Conservation (phyloP, 2,888 invertebrate species). For the Oxycera nigricornis region DNA sequence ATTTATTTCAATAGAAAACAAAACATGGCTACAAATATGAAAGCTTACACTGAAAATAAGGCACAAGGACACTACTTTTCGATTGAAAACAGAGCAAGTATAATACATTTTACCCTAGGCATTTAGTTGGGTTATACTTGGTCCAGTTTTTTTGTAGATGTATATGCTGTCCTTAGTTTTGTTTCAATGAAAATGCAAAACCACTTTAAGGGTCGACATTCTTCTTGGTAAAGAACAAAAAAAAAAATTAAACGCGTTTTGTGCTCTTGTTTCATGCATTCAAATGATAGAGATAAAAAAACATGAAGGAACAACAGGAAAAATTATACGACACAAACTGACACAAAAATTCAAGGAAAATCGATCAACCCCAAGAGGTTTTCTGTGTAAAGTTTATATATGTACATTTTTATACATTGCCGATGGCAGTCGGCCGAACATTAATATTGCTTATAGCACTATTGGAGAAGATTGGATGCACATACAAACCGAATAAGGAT, state of each 20-base stretch:
- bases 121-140: not conserved
- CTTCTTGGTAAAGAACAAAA: too few relatives aligned
- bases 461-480: not conserved
- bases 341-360: not conserved
- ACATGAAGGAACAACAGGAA: not conserved
- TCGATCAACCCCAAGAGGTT: conserved; percentile 5
- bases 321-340: not conserved
- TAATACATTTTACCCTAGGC: not conserved
- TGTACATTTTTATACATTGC: not conserved
- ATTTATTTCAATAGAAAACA: conserved; percentile 11
- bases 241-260: too few relatives aligned
- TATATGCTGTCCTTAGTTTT: not conserved
- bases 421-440: not conserved
- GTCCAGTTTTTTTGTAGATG: not conserved
- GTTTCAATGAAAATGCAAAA: not conserved
- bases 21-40: not conserved
- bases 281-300: not conserved
- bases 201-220: conserved; percentile 5
- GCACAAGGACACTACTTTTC: conserved; percentile 2
- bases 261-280: not conserved
- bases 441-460: not conserved
- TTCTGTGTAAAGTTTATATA: too few relatives aligned
- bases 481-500: not conserved
- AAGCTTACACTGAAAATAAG: too few relatives aligned
- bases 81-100: not conserved